Conservation (phyloP, 2,113 vertebrate genomes). For the Microcebus jonahi region DNA sequence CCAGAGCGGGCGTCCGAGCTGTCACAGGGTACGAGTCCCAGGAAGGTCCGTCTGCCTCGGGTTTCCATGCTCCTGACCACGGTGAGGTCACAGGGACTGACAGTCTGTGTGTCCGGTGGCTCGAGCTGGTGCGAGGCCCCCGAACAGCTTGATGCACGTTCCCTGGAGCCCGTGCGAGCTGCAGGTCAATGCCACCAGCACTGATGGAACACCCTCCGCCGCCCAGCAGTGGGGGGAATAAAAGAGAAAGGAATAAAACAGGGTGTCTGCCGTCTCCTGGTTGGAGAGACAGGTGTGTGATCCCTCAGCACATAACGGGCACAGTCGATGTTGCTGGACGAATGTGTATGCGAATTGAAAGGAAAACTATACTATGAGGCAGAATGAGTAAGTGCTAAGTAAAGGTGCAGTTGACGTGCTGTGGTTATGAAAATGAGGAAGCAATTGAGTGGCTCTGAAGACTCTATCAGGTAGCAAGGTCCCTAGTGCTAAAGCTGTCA, state of each 20-base stretch:
- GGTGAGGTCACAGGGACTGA: background rate
- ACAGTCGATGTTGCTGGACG: background rate
- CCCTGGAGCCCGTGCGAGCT: background rate
- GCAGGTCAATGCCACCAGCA: background rate
- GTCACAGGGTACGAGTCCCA: background rate
- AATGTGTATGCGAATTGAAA: background rate
- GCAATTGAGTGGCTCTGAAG: background rate
- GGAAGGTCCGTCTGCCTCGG: background rate
- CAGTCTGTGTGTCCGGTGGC: background rate
- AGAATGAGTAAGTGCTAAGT: background rate
- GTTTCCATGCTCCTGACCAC: background rate
- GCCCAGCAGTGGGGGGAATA: background rate
- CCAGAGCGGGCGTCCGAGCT: background rate
- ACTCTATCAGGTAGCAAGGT: background rate
- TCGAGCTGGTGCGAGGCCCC: background rate
- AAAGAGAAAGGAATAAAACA: background rate
- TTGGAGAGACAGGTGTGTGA: background rate
- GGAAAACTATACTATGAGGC: background rate
- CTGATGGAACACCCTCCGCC: background rate
- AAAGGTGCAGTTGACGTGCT: background rate
- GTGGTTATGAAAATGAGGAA: background rate
- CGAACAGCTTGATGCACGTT: background rate
- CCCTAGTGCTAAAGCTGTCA: background rate
- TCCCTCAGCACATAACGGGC: background rate
- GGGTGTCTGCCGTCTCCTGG: background rate